Conservation (phyloP, 2,888 invertebrate genomes). For the Cheilosia scutellata region DNA sequence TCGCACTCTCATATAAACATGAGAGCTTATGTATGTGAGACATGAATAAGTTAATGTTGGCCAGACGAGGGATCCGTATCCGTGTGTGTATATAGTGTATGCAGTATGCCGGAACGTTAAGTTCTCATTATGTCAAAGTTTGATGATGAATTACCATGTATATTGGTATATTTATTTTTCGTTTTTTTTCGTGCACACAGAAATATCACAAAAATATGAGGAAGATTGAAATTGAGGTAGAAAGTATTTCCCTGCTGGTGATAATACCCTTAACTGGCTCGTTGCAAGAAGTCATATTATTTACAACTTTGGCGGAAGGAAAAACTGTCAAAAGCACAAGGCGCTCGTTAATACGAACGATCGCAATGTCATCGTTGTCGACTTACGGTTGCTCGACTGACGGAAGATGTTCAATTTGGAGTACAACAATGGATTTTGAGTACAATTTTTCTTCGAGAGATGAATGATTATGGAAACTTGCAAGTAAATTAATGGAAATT, state of each 20-base stretch:
- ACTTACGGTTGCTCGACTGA: slow-evolving; percentile 29
- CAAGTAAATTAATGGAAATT: too few species aligned
- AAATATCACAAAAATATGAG: slow-evolving; percentile 14
- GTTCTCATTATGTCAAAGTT: slow-evolving; percentile 74
- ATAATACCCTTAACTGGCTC: background rate
- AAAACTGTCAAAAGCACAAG: slow-evolving; percentile 45
- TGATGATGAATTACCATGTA: slow-evolving; percentile 72
- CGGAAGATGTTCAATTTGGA: slow-evolving; percentile 37
- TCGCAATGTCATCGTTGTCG: slow-evolving; percentile 18
- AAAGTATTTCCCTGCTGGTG: slow-evolving; percentile 1
- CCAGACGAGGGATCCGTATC: slow-evolving; percentile 3
- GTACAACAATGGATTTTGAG: slow-evolving; percentile 19
- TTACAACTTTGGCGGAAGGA: slow-evolving; percentile 32
- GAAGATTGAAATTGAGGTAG: background rate
- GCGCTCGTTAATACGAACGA: slow-evolving; percentile 1
- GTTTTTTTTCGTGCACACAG: background rate
- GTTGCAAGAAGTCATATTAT: slow-evolving; percentile 37
- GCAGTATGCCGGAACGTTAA: slow-evolving; percentile 11
- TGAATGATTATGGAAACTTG: background rate
- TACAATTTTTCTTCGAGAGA: slow-evolving; percentile 1
- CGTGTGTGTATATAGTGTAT: too few species aligned
- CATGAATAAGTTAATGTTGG: slow-evolving; percentile 61
- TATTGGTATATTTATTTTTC: slow-evolving; percentile 57
- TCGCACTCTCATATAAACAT: slow-evolving; percentile 58
- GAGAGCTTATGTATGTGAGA: slow-evolving; percentile 59